These are phyloP conservation scores for Clitarchus hookeri DNA, from an alignment of 2,888 invertebrate species.

Conservation along the genomic window DNA sequence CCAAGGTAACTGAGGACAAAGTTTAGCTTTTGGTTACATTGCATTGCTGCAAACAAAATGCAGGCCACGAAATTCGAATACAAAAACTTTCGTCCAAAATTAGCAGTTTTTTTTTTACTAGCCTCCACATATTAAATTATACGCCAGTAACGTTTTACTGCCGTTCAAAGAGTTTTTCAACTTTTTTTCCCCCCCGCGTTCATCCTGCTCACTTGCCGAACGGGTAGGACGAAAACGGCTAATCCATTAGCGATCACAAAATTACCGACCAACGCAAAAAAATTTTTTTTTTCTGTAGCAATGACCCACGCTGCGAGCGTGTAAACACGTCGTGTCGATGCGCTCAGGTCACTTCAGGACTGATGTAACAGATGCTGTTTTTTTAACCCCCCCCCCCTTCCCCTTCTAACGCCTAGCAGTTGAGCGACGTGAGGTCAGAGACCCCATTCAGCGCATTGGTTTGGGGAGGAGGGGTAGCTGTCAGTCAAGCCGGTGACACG, in stretches of 20 bases:
- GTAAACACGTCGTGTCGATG: background rate
- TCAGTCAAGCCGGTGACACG: background rate
- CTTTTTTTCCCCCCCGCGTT: background rate
- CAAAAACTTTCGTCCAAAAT: too few relatives aligned
- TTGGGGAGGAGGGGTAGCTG: background rate
- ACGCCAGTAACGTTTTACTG: background rate
- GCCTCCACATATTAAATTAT: too few relatives aligned
- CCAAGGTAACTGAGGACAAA: too few relatives aligned
- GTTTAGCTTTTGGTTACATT: too few relatives aligned
- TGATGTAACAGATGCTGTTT: conserved; percentile 1
- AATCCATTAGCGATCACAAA: background rate
- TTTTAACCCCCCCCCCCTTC: background rate
- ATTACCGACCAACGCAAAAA: background rate
- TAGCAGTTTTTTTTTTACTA: too few relatives aligned
- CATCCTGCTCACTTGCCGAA: background rate
- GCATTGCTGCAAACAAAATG: too few relatives aligned
- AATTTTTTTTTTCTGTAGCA: background rate
- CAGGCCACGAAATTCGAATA: too few relatives aligned
- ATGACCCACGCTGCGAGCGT: background rate
- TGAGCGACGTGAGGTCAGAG: background rate
- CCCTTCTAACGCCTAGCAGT: background rate
- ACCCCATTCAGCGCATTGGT: background rate
- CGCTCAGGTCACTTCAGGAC: background rate
- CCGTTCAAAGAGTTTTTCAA: background rate
- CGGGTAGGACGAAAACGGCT: background rate